phyloP scores from a whole-genome alignment of 2,888 invertebrate species.

The Elmis aenea region DNA sequence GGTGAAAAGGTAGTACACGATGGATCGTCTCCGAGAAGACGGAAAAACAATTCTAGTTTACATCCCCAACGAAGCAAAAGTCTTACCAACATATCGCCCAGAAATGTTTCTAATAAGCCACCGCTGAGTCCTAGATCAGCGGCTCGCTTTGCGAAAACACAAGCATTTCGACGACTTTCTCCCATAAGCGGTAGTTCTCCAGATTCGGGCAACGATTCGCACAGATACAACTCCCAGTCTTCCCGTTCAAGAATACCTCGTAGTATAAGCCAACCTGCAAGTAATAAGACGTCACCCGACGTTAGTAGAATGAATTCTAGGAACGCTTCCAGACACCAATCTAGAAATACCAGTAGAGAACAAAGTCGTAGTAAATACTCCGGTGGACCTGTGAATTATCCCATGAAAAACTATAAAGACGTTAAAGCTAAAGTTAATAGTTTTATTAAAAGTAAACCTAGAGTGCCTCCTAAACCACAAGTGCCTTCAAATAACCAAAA shows the following conservation, averaged over 20 bases:
- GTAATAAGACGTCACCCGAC: constrained; percentile 27
- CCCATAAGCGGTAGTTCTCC: constrained; percentile 35
- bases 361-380: constrained; percentile 35
- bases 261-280: constrained; percentile 26
- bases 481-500: constrained; percentile 21
- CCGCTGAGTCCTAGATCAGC: constrained; percentile 14
- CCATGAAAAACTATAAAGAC: constrained; percentile 37
- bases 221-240: constrained; percentile 41
- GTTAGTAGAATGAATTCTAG: constrained; percentile 32
- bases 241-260: constrained; percentile 40
- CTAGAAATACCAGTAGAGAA: constrained; percentile 34
- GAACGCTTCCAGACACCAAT: constrained; percentile 16
- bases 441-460: constrained; percentile 35
- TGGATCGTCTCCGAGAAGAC: constrained; percentile 13
- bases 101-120: constrained; percentile 11
- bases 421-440: constrained; percentile 45
- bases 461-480: constrained; percentile 44
- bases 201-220: constrained; percentile 43
- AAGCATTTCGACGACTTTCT: constrained; percentile 31
- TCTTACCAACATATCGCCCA: constrained; percentile 35
- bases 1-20: constrained; percentile 34
- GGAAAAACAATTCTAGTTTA: no score
- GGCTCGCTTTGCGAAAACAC: constrained; percentile 20
- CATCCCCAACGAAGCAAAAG: constrained; percentile 33
- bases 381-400: constrained; percentile 35